Evolutionary conservation across 2,797 vertebrate species (phyloP).

Genomic region (Florisuga fusca): DNA sequence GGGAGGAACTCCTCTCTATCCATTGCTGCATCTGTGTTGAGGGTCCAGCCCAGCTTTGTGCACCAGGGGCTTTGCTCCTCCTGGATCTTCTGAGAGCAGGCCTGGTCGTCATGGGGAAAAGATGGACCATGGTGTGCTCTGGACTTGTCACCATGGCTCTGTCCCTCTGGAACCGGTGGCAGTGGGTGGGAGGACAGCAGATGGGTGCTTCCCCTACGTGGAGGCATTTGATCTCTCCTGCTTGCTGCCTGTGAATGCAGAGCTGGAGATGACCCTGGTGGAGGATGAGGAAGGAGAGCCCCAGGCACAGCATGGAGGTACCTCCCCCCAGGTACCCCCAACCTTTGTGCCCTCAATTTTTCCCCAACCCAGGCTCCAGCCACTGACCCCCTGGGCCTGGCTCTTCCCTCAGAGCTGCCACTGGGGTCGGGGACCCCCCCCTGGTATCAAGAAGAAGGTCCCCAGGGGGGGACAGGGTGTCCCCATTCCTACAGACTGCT

Average conservation of each 20-base stretch:
- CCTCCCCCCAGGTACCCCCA: background rate
- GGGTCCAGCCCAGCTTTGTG: background rate
- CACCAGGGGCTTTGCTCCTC: background rate
- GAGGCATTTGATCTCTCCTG: rapidly evolving
- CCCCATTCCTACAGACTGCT: too few relatives aligned
- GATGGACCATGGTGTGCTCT: background rate
- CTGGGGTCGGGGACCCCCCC: background rate
- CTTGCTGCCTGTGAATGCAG: background rate
- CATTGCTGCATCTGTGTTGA: background rate
- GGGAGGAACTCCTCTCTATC: background rate
- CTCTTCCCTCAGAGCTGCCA: background rate
- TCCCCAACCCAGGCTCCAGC: background rate
- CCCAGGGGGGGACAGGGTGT: too few relatives aligned
- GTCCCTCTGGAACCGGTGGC: background rate
- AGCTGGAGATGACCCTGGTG: background rate
- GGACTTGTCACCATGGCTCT: rapidly evolving
- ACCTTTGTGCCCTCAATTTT: background rate
- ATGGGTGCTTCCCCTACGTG: rapidly evolving
- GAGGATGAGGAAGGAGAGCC: background rate
- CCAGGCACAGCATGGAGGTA: background rate
- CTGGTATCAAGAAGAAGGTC: background rate
- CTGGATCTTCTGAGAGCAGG: background rate
- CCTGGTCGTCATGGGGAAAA: background rate
- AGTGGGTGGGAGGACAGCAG: background rate
- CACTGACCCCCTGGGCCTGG: background rate